A percentile compares a stretch with the other conserved stretches of the same genome.
These are phyloP conservation scores for Lophura nycthemera DNA, from an alignment of 2,113 vertebrate species.

Conservation along the genomic window DNA sequence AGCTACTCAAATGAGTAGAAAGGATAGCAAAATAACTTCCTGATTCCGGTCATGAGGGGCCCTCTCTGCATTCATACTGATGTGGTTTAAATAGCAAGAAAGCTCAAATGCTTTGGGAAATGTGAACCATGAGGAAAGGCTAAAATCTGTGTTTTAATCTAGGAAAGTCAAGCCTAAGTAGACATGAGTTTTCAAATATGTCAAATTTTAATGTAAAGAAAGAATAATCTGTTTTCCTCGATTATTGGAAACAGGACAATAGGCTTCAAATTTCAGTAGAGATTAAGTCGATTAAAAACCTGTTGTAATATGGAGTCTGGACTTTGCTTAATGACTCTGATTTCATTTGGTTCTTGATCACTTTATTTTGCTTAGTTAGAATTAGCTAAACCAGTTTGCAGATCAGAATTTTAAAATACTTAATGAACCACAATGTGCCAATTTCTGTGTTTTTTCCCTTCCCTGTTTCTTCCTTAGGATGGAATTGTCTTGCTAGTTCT, in stretches of 20 bases:
- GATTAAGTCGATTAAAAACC: not conserved
- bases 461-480: not conserved
- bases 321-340: not conserved
- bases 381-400: not conserved
- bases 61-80: not conserved
- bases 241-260: not conserved
- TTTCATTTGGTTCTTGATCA: not conserved
- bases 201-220: not conserved
- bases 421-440: not conserved
- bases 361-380: not conserved
- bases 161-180: not conserved
- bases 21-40: not conserved
- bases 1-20: not conserved
- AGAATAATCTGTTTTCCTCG: not conserved
- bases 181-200: not conserved
- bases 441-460: not conserved
- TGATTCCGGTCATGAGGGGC: not conserved
- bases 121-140: not conserved
- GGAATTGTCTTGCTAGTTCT: not conserved
- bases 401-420: not conserved
- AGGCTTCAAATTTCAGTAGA: not conserved
- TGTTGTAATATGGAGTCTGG: not conserved
- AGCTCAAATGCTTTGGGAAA: not conserved
- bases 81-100: not conserved
- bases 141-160: not conserved